These are phyloP conservation scores for Trachelus tabidus DNA, from an alignment of 2,888 invertebrate genomes.

Conservation along the genomic window DNA sequence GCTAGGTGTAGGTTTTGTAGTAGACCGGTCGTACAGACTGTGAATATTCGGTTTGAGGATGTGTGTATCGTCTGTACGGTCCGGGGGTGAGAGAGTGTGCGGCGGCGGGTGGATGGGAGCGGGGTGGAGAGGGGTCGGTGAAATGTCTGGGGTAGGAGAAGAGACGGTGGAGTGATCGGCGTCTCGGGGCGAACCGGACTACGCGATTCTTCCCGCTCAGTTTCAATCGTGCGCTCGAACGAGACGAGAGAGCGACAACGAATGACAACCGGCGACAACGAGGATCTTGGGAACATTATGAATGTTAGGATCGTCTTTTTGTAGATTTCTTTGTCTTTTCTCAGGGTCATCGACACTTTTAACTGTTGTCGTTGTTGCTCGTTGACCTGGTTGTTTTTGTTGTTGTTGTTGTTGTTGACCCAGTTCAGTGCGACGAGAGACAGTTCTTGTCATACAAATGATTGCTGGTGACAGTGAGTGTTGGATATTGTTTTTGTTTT, in stretches of 20 bases:
- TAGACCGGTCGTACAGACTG: background rate
- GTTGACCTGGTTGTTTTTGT: background rate
- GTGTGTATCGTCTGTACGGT: background rate
- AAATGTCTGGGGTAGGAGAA: constrained; percentile 7
- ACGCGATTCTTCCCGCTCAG: constrained; percentile 38
- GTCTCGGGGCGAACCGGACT: background rate
- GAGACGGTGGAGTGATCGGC: constrained; percentile 11
- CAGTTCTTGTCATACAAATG: too few species aligned
- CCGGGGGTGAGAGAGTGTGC: constrained; percentile 7
- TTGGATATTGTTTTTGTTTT: background rate
- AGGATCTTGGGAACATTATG: background rate
- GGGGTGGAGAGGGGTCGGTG: constrained; percentile 10
- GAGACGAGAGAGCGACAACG: background rate
- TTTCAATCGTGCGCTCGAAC: constrained; percentile 49
- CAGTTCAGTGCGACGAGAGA: background rate
- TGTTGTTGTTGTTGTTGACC: background rate
- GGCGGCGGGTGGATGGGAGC: background rate
- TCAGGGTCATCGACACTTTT: background rate
- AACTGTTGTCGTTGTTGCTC: background rate
- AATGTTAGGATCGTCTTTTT: background rate
- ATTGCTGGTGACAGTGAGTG: background rate
- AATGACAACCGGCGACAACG: background rate
- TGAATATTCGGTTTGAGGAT: background rate
- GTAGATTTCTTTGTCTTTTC: background rate
- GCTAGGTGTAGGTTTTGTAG: background rate